These are phyloP conservation scores for Mesoligia furuncula DNA, from an alignment of 2,888 invertebrate genomes.

Conservation along the genomic window DNA sequence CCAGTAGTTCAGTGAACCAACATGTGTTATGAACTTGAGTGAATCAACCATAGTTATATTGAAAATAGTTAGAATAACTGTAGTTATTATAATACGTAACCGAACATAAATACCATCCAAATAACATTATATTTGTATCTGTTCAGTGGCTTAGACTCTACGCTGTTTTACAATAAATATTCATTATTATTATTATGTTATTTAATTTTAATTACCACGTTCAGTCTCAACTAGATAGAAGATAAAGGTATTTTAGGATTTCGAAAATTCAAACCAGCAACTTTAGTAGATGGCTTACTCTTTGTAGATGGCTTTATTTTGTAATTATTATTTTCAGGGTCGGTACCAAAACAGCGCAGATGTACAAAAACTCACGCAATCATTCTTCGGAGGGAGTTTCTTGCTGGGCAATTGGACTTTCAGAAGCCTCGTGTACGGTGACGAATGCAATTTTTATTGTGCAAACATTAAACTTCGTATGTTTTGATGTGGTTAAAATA, in stretches of 20 bases:
- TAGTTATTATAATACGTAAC: too few species aligned
- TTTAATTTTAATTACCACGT: neutral
- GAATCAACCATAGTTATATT: too few species aligned
- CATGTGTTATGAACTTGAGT: too few species aligned
- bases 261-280: neutral
- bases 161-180: too few species aligned
- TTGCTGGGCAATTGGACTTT: conserved; percentile 34
- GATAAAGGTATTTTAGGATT: neutral
- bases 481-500: neutral
- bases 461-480: conserved; percentile 1
- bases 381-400: conserved; percentile 16
- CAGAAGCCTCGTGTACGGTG: conserved; percentile 7
- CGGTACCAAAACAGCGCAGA: conserved; percentile 14
- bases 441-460: conserved; percentile 31
- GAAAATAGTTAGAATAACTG: too few species aligned
- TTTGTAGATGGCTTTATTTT: neutral
- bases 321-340: conserved; percentile 3
- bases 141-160: too few species aligned
- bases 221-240: neutral
- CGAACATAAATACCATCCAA: too few species aligned
- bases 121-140: too few species aligned
- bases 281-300: too few species aligned
- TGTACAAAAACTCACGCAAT: conserved; percentile 10
- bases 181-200: too few species aligned
- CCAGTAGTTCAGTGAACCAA: too few species aligned